Evolutionary conservation across 2,797 vertebrate genomes (phyloP), one percentile per base, ranked within the genome.

Genomic region (Catostomus latipinnis): DNA sequence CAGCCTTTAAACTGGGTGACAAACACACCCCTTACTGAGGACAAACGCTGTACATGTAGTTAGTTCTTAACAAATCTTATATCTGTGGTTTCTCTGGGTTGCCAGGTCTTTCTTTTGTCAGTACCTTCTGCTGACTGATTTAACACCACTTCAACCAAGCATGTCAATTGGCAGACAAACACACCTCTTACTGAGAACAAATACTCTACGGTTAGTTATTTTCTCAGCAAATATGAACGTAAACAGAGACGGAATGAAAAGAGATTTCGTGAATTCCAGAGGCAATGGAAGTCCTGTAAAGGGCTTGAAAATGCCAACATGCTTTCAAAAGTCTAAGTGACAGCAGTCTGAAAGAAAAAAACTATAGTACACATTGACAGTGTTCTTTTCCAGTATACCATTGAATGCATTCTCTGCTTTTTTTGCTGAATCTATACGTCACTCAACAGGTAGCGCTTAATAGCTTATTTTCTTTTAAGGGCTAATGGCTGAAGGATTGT

Each of bases 171-270:
- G 61, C 13, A 76, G 68, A 76, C 68, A 69, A 76, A 73, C 58
- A 63, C 68, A 18, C 62, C 61, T 61, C 68, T 58, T 58, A 67
- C 54, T 62, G 69, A 80, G 80, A 63, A 69, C 57, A 81, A 73
- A 76, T 14, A 45, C 58, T 12, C 34, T 34, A 34, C 1, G 34
- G 2, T 34, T 34, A 34, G 9, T 67, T 70, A 81, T 81, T 84
- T 81, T 76, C 81, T 53, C 69, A 71, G 72, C 68, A 85, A 86
- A 87, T 82, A 81, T 67, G n/a, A 72, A 75, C 22, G 58, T 74
- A 85, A 80, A 86, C 74, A 77, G 68, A 67, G 60, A 18, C 50
- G 60, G 65, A 82, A 77, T 75, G 46, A 81, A 79, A 81, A 70
- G 22, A 56, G 77, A 72, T 74, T 82, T 80, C 80, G 80, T 58